Evolutionary conservation across 2,888 invertebrate species (phyloP).

Genomic region (Cosmopolites sordidus): DNA sequence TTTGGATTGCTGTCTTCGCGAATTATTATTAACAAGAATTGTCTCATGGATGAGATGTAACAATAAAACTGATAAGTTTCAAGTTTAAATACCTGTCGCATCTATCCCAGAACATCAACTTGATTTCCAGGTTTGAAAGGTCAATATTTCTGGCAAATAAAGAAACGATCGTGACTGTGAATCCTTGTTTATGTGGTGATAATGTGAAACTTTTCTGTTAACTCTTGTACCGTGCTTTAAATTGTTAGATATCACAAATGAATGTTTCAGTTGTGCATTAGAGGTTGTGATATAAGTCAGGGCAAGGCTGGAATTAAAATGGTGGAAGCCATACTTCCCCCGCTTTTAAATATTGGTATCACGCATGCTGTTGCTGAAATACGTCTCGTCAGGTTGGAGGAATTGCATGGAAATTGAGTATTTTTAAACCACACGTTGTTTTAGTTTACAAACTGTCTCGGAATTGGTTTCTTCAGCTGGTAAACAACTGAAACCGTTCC

Average conservation of each 20-base stretch:
- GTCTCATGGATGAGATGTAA: no score
- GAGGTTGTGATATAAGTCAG: conserved; percentile 63
- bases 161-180: not conserved
- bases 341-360: conserved; percentile 75
- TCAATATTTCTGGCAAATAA: no score
- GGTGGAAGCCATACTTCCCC: conserved; percentile 71
- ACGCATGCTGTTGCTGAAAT: conserved; percentile 75
- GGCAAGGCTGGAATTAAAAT: conserved; percentile 71
- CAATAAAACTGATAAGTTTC: no score
- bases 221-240: no score
- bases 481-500: conserved; percentile 71
- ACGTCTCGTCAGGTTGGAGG: conserved; percentile 63
- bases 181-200: conserved; percentile 7
- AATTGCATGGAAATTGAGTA: not conserved
- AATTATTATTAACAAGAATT: no score
- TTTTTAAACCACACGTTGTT: conserved; percentile 14
- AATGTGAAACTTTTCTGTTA: no score
- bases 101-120: no score
- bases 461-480: conserved; percentile 82
- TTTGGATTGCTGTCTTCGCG: no score
- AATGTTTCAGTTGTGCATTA: conserved; percentile 60
- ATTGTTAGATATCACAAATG: no score
- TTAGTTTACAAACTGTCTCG: conserved; percentile 77
- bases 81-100: no score
- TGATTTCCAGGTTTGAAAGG: no score